Evolutionary conservation across 2,113 vertebrate genomes (phyloP).

Genomic region (Ifrita kowaldi): DNA sequence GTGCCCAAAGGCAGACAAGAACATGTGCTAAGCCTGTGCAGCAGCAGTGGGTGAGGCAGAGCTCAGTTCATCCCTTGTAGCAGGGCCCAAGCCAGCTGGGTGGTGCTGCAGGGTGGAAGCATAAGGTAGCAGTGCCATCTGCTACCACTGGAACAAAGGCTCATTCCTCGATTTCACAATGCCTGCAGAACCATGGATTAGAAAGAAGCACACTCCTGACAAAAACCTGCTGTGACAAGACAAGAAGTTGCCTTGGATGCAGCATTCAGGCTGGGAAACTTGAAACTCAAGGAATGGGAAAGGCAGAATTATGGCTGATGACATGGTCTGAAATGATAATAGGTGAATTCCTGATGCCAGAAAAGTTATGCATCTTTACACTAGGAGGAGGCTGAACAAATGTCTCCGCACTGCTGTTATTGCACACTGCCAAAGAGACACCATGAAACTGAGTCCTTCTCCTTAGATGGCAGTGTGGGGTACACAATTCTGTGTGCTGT

Average conservation of each 20-base stretch:
- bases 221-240: not conserved
- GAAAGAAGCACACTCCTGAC: not conserved
- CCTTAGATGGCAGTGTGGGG: not conserved
- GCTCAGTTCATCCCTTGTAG: not conserved
- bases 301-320: not conserved
- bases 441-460: not conserved
- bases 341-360: not conserved
- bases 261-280: not conserved
- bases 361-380: not conserved
- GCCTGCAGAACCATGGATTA: accelerated
- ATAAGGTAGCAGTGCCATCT: not conserved
- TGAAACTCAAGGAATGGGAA: not conserved
- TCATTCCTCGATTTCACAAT: accelerated
- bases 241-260: not conserved
- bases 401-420: accelerated
- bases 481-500: not conserved
- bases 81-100: not conserved
- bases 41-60: not conserved
- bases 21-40: not conserved
- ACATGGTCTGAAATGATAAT: not conserved
- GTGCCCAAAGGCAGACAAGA: not conserved
- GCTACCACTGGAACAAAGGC: not conserved
- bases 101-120: not conserved
- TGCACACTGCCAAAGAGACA: not conserved
- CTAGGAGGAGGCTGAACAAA: not conserved